Evolutionary conservation across 2,888 invertebrate species (phyloP).

Genomic region (Bombylius discolor): DNA sequence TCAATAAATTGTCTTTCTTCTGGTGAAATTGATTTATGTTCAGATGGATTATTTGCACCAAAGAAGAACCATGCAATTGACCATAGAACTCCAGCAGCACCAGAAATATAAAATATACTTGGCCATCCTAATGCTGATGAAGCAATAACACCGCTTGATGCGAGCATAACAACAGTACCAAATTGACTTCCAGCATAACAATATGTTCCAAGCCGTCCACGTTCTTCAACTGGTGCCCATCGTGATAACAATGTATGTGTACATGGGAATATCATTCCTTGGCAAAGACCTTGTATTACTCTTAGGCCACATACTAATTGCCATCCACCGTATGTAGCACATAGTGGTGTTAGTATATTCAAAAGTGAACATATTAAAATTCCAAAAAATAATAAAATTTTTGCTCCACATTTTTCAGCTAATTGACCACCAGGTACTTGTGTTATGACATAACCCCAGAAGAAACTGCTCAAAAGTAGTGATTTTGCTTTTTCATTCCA

Average conservation of each 20-base stretch:
- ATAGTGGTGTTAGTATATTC: slow-evolving; percentile 52
- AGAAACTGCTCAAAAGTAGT: slow-evolving; percentile 49
- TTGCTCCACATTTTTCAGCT: slow-evolving; percentile 58
- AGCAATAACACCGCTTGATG: slow-evolving; percentile 58
- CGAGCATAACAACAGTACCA: slow-evolving; percentile 62
- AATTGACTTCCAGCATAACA: slow-evolving; percentile 62
- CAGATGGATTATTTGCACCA: slow-evolving; percentile 52
- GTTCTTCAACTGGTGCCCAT: slow-evolving; percentile 56
- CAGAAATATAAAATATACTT: slow-evolving; percentile 62
- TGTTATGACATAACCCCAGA: slow-evolving; percentile 53
- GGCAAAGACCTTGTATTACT: slow-evolving; percentile 52
- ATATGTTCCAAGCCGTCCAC: slow-evolving; percentile 49
- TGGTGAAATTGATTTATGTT: slow-evolving; percentile 44
- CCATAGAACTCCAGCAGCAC: slow-evolving; percentile 50
- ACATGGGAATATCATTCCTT: slow-evolving; percentile 54
- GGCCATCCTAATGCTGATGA: slow-evolving; percentile 61
- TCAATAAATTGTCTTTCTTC: slow-evolving; percentile 57
- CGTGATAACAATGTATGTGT: slow-evolving; percentile 54
- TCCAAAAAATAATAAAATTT: slow-evolving; percentile 44
- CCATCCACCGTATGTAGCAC: slow-evolving; percentile 51
- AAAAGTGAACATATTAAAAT: slow-evolving; percentile 49
- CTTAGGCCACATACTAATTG: slow-evolving; percentile 45
- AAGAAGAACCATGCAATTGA: slow-evolving; percentile 44
- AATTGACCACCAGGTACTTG: slow-evolving; percentile 55
- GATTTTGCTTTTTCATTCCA: slow-evolving; percentile 47